These are phyloP conservation scores for Montipora capricornis DNA, from an alignment of 64 coral and sea anemone species.

Conservation along the genomic window DNA sequence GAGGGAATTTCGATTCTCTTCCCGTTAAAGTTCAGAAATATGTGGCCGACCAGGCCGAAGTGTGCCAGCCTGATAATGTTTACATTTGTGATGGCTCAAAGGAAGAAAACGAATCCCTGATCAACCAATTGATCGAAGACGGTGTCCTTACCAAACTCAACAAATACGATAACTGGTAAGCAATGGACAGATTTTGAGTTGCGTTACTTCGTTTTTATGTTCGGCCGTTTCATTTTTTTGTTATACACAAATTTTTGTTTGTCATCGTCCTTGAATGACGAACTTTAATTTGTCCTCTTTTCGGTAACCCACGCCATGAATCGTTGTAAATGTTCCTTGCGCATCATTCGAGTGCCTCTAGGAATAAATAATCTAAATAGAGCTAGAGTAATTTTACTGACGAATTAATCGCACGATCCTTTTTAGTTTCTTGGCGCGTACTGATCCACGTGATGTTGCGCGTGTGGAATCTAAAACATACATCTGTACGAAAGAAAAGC, in stretches of 20 bases:
- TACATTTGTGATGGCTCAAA: slow-evolving; percentile 93
- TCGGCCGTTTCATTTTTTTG: not conserved
- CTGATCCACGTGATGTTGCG: slow-evolving; percentile 91
- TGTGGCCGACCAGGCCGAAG: slow-evolving; percentile 66
- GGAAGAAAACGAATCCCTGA: slow-evolving; percentile 78
- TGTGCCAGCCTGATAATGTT: slow-evolving; percentile 72
- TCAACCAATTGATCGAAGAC: slow-evolving; percentile 62
- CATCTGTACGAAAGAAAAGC: slow-evolving; percentile 81
- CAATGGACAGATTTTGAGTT: not conserved
- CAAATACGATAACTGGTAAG: slow-evolving; percentile 91
- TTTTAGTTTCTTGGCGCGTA: slow-evolving; percentile 80
- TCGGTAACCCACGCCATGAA: not conserved
- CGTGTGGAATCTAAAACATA: slow-evolving; percentile 92
- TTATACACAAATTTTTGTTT: not conserved
- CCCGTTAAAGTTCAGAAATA: slow-evolving; percentile 72
- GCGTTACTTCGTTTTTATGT: not conserved
- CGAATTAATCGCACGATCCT: not conserved
- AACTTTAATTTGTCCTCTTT: not conserved
- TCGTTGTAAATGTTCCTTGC: not conserved
- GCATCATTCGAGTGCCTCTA: not conserved
- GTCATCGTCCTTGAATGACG: no score
- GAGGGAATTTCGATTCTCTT: slow-evolving; percentile 62
- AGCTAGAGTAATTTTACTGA: not conserved
- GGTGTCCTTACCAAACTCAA: slow-evolving; percentile 63
- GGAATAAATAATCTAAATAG: not conserved